Evolutionary conservation across 2,888 invertebrate genomes (phyloP), one percentile per base, ranked within the genome.

Genomic region (Conus canariensis): DNA sequence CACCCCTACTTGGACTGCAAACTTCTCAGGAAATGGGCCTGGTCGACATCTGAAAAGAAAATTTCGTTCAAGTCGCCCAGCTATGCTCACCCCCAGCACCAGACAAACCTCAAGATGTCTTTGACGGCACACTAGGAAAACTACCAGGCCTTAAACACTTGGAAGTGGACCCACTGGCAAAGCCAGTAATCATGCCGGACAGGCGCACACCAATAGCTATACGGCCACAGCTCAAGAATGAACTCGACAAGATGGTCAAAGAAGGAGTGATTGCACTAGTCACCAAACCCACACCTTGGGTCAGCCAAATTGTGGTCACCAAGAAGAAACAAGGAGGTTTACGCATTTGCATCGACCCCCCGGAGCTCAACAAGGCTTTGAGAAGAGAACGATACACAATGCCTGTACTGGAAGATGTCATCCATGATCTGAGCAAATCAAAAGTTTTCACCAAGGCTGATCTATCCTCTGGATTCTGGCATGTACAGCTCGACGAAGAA

Each of bases 321-420:
- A 77, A 56, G 45, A 92, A 90, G 59, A 74, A 90, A 60, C 87
- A 86, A 19, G 86, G 89, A 22, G 70, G 56, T 82, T 88, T 92
- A 19, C 64, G 92, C 30, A 88, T 92, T 19, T 92, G 92, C 77
- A 90, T 92, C 58, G 92, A 93, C 86, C 93, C 92, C 4, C 85
- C 85, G 7, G 85, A 85, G n/a, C 83, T 88, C 22, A 86, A 90
- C 45, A 74, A 90, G 56, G 92, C 92, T 30, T 82, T 92, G n/a
- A 85, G 70, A 45, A 87, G 91, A 60, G 92, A 93, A 87, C 86
- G 89, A 45, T 92, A 85, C 74, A 90, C 85, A 16, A 77, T 92
- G 60, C 92, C 93, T 25, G 82, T 91, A 0, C 82, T 93, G 16
- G 93, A 93, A 16, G 93, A 92, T n/a, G 77, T 87, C 16, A 82